Base-by-base conservation (phyloP, 2,797 vertebrate genomes). In the Sebastes matsubarae region DNA sequence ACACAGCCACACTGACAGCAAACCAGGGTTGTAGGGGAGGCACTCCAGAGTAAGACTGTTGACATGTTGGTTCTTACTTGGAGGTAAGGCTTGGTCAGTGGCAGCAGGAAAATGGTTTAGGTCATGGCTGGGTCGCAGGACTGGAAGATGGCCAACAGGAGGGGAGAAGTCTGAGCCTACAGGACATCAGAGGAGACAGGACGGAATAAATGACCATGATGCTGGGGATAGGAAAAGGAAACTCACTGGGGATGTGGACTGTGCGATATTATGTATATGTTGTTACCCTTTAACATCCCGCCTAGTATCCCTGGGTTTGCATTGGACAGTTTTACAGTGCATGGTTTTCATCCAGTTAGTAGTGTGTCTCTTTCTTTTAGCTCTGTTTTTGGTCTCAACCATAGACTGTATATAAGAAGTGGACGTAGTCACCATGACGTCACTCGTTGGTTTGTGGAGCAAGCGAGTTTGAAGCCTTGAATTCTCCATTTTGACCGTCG, bases 101-200 rank as follows among this genome's bases (percentile, higher is more conserved):
- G 97, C 97, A 94, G 96, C 97, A 96, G 97, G 97, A 95, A 97
- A 98, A 96, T 98, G 97, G 93, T 98, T 97, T 85, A 97, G 96
- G 87, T 98, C 98, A 94, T 90, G 88, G 91, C 93, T 91, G 88
- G 97, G 94, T 94, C 96, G 96, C 96, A 99, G 95, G 92, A 97
- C 97, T 96, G 97, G 97, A 96, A 97, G 96, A 85, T 97, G 97
- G 94, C 95, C 97, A 93, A 97, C 95, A 94, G 97, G 95, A 95
- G 96, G 97, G 86, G 87, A 83, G 75, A 79, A 95, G 93, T 90
- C 96, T 96, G 96, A 96, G 96, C 98, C 98, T 99, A 98, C 0
- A 95, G 93, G 88, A 93, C 94, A 96, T 74, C 82, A 93, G 89
- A 94, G 91, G 91, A 95, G 80, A 93, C 87, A 94, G 87, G 63